A percentile compares a stretch with the other conserved stretches of the same genome.
These are phyloP conservation scores for Procambarus virginalis DNA, from an alignment of 1,140 invertebrate species.

Conservation along the genomic window DNA sequence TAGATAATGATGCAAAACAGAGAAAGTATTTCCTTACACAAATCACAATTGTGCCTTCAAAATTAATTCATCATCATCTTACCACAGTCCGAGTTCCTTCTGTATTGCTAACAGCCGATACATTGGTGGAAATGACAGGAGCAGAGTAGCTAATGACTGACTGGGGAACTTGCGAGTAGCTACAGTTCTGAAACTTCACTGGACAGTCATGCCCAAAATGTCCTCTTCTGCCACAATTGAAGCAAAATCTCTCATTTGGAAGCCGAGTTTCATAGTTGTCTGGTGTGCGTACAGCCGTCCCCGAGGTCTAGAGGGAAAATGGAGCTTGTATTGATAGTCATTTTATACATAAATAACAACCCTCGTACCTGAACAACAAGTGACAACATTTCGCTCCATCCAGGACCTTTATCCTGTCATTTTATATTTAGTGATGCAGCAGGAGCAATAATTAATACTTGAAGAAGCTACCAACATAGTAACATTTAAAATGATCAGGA, in stretches of 20 bases:
- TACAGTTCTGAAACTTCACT: not conserved
- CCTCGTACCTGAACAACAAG: too few relatives aligned
- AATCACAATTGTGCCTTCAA: not conserved
- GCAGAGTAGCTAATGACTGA: conserved; percentile 17
- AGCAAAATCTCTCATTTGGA: not conserved
- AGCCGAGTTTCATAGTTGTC: not conserved
- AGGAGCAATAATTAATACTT: too few relatives aligned
- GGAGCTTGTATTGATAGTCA: not conserved
- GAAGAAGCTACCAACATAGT: too few relatives aligned
- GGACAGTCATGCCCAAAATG: conserved; percentile 13
- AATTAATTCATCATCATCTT: too few relatives aligned
- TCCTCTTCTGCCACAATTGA: not conserved
- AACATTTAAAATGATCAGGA: too few relatives aligned
- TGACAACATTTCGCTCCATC: too few relatives aligned
- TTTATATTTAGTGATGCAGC: too few relatives aligned
- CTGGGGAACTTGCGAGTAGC: not conserved
- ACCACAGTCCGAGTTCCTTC: not conserved
- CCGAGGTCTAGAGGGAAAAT: not conserved
- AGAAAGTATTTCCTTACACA: too few relatives aligned
- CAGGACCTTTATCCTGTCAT: too few relatives aligned
- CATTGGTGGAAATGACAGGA: not conserved
- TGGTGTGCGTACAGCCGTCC: not conserved
- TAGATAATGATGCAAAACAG: too few relatives aligned
- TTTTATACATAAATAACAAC: too few relatives aligned
- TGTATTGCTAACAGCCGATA: not conserved